Evolutionary conservation across 2,888 invertebrate species (phyloP).

Genomic region (Deilephila elpenor): DNA sequence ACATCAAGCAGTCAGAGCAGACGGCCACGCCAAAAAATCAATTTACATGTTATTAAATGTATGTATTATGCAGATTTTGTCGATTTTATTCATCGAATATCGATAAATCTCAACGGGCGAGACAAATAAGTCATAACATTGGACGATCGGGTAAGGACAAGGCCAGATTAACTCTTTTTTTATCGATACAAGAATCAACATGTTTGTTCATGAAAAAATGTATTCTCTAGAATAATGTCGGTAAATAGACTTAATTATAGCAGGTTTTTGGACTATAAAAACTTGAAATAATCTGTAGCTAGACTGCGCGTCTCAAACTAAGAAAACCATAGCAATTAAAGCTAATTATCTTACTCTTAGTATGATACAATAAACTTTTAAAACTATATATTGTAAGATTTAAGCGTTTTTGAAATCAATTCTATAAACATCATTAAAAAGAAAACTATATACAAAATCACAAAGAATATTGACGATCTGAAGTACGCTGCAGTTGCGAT

Average conservation of each 20-base stretch:
- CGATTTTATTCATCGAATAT: constrained; percentile 68
- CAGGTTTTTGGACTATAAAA: constrained; percentile 4
- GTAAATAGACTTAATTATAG: constrained; percentile 36
- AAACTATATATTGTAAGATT: neutral
- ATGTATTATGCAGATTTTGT: constrained; percentile 74
- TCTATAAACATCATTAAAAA: neutral
- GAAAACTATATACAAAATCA: no score
- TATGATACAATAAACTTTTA: neutral
- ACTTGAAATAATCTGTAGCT: neutral
- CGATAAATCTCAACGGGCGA: constrained; percentile 75
- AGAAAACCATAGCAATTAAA: neutral
- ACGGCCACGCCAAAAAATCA: constrained; percentile 66
- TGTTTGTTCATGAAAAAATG: constrained; percentile 49
- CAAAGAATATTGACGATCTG: no score
- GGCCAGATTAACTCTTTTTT: constrained; percentile 57
- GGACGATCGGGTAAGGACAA: constrained; percentile 70
- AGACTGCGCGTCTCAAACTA: constrained; percentile 24
- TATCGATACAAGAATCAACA: constrained; percentile 63
- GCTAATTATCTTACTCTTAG: neutral
- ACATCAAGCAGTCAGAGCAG: constrained; percentile 53
- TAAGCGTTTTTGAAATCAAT: neutral
- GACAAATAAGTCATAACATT: constrained; percentile 84
- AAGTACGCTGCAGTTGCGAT: no score
- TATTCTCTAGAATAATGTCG: constrained; percentile 46
- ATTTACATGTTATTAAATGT: constrained; percentile 75